These are phyloP conservation scores for Callipepla californica DNA, from an alignment of 2,113 vertebrate species.

Conservation along the genomic window DNA sequence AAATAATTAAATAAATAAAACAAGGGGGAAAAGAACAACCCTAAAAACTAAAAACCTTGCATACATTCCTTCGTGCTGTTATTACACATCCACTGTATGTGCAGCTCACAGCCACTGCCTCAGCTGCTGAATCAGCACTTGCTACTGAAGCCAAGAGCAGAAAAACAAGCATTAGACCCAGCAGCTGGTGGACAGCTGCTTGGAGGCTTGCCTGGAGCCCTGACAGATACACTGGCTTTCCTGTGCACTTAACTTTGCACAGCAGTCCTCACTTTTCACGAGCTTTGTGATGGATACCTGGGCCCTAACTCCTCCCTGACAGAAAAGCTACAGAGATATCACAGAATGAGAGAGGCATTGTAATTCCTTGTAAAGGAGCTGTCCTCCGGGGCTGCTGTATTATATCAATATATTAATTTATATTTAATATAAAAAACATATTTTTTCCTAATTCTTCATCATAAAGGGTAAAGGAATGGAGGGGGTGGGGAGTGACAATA, in stretches of 20 bases:
- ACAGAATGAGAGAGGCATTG: neutral
- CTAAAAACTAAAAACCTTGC: neutral
- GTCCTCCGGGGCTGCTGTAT: neutral
- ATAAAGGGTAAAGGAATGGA: neutral
- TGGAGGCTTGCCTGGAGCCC: neutral
- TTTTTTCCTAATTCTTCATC: neutral
- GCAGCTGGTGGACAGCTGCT: neutral
- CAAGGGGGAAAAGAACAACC: neutral
- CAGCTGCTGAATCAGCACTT: slow-evolving; percentile 5
- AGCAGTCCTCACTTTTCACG: neutral
- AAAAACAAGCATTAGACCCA: neutral
- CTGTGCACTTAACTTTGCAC: neutral
- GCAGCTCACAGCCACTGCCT: neutral
- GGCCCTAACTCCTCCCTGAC: neutral
- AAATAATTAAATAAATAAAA: neutral
- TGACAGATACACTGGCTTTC: neutral
- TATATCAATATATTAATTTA: neutral
- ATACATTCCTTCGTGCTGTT: neutral
- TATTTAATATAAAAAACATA: neutral
- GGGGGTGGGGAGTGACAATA: neutral
- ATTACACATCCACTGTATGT: neutral
- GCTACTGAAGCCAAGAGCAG: neutral
- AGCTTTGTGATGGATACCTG: neutral
- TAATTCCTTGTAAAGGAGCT: neutral
- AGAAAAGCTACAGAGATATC: neutral